Conservation (phyloP, 2,888 invertebrate genomes). For the Catocala sponsa region DNA sequence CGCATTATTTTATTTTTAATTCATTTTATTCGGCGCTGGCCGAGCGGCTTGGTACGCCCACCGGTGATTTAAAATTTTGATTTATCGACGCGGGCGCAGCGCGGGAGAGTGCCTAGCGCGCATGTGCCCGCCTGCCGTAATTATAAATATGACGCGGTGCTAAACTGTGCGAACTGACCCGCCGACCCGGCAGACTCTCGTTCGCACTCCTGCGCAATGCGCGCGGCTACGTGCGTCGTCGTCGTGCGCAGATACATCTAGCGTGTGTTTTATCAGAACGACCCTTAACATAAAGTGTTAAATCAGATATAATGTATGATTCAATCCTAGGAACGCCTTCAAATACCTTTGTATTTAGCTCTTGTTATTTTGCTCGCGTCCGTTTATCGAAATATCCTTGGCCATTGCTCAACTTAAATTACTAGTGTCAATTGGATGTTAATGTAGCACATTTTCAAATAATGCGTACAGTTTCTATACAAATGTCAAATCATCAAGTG, state of each 20-base stretch:
- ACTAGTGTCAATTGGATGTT: constrained; percentile 35
- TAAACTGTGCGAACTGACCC: constrained; percentile 85
- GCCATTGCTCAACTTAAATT: constrained; percentile 7
- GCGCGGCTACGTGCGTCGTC: constrained; percentile 33
- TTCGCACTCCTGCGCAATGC: constrained; percentile 62
- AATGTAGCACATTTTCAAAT: constrained; percentile 50
- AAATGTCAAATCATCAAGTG: constrained; percentile 72
- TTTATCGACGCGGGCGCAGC: constrained; percentile 81
- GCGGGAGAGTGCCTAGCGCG: constrained; percentile 71
- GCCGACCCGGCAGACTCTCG: constrained; percentile 67
- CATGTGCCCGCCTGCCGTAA: constrained; percentile 75
- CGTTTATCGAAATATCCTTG: constrained; percentile 1
- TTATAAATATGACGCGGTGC: constrained; percentile 88
- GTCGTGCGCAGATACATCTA: constrained; percentile 40
- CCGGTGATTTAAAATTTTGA: constrained; percentile 88
- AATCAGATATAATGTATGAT: constrained; percentile 44
- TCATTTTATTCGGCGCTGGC: constrained; percentile 86
- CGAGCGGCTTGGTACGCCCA: constrained; percentile 82
- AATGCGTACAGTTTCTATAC: constrained; percentile 56
- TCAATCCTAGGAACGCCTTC: constrained; percentile 37
- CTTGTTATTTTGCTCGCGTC: background rate
- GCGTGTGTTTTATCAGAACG: constrained; percentile 48
- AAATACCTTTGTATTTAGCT: background rate
- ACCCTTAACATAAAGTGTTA: constrained; percentile 46
- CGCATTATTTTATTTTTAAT: constrained; percentile 85